Evolutionary conservation across 2,113 vertebrate species (phyloP), one percentile per base, ranked within the genome.

Genomic region (Datnioides undecimradiatus): DNA sequence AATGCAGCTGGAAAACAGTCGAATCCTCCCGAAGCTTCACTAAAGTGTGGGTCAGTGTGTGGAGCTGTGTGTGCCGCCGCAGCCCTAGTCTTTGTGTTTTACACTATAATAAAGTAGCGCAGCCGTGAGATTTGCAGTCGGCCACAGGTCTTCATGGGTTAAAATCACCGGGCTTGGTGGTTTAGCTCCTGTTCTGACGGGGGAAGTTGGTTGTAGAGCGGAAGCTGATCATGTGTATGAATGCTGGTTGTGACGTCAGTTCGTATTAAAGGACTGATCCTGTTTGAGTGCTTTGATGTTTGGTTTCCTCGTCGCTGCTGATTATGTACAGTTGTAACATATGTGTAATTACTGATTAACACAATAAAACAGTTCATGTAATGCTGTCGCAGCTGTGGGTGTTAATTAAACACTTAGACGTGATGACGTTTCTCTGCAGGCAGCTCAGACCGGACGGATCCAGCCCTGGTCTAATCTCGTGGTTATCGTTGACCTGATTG

Each of bases 321-420:
- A 29, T 70, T 51, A 74, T 82, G 43, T 73, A 78, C 43, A 64
- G 19, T 41, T 84, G 64, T 70, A 59, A 68, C 43, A 69, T 58
- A 52, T 16, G 31, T 77, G 27, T 25, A 51, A 74, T 65, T 58
- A 38, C 36, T 55, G 19, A 40, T 48, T 13, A 31, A 45, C 2
- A 21, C 14, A 85, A 73, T 82, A 54, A 86, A 86, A 59, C 45
- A 14, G n/a, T 52, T 67, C 19, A n/a, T 48, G 45, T 9, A 55
- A 5, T 68, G 0, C 33, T 62, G 11, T 46, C 45, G 17, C 55
- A 66, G 11, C 17, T 73, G 10, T 33, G 2, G 9, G 21, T 17
- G 7, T 8, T 38, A 34, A 40, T 74, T 31, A 51, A 9, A 3
- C 54, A 25, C n/a, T n/a, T n/a, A n/a, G n/a, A n/a, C n/a, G n/a